These are phyloP conservation scores for Rhimphoctona megacephalus DNA, from an alignment of 2,888 invertebrate genomes.

Conservation along the genomic window DNA sequence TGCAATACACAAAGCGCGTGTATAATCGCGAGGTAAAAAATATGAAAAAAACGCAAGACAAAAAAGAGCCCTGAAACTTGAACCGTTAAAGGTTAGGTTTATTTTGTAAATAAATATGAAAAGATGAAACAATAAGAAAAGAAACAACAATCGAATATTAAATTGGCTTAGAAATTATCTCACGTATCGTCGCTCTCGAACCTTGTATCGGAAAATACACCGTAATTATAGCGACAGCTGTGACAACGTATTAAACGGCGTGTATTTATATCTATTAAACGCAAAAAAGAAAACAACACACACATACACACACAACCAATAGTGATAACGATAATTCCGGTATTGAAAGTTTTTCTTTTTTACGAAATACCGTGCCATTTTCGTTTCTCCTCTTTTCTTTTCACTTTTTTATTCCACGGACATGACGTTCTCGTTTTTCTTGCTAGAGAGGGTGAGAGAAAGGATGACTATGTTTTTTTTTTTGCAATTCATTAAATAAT, in stretches of 20 bases:
- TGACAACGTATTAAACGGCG: slow-evolving; percentile 54
- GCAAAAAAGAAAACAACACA: slow-evolving; percentile 4
- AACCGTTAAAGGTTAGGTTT: slow-evolving; percentile 46
- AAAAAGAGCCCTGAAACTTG: slow-evolving; percentile 32
- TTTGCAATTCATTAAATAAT: slow-evolving; percentile 41
- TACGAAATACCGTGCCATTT: slow-evolving; percentile 65
- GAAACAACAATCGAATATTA: slow-evolving; percentile 54
- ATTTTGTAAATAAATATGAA: slow-evolving; percentile 65
- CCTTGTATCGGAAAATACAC: neutral
- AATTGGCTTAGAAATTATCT: slow-evolving; percentile 62
- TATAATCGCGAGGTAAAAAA: slow-evolving; percentile 49
- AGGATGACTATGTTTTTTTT: slow-evolving; percentile 19
- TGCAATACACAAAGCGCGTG: slow-evolving; percentile 73
- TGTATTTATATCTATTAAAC: slow-evolving; percentile 58
- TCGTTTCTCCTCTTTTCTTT: slow-evolving; percentile 29
- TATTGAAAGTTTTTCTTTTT: slow-evolving; percentile 50
- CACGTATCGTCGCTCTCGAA: slow-evolving; percentile 53
- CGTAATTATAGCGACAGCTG: slow-evolving; percentile 42
- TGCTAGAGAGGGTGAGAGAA: slow-evolving; percentile 24
- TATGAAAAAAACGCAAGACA: neutral
- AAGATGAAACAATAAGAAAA: slow-evolving; percentile 8
- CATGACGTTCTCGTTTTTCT: slow-evolving; percentile 18
- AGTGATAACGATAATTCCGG: slow-evolving; percentile 66
- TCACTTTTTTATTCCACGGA: slow-evolving; percentile 37
- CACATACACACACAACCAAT: slow-evolving; percentile 33